phyloP scores from a whole-genome alignment of 2,888 invertebrate genomes.

The Globia sparganii region DNA sequence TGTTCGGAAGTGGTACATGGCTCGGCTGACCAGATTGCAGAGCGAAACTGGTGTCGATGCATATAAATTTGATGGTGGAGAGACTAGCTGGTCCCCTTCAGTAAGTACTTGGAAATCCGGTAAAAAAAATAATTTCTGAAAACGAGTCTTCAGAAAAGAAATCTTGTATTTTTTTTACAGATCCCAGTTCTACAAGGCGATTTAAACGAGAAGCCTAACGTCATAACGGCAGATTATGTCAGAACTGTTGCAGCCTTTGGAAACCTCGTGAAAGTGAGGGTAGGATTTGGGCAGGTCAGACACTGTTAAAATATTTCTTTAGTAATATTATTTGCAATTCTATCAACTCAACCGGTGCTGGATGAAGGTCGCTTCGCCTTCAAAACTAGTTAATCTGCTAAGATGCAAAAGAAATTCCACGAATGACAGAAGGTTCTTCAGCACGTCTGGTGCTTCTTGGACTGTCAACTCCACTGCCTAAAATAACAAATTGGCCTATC shows the following conservation, averaged over 20 bases:
- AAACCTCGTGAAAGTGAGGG: conserved; percentile 89
- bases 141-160: background rate
- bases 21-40: conserved; percentile 88
- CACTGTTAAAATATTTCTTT: background rate
- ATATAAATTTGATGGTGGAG: conserved; percentile 96
- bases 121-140: background rate
- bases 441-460: background rate
- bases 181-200: conserved; percentile 83
- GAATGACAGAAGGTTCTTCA: background rate
- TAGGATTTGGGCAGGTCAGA: conserved; percentile 79
- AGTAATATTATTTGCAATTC: background rate
- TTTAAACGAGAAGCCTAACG: conserved; percentile 87
- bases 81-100: conserved; percentile 92
- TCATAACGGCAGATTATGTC: conserved; percentile 90
- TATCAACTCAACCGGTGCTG: background rate
- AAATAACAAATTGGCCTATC: background rate
- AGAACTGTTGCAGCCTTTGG: conserved; percentile 90
- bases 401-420: background rate
- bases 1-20: conserved; percentile 91
- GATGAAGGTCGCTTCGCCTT: background rate
- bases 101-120: conserved; percentile 68
- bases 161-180: conserved; percentile 62
- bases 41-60: conserved; percentile 92
- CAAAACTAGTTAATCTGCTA: background rate
- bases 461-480: background rate